These are phyloP conservation scores for Trichomycterus rosablanca DNA, from an alignment of 2,113 vertebrate genomes.

Conservation along the genomic window DNA sequence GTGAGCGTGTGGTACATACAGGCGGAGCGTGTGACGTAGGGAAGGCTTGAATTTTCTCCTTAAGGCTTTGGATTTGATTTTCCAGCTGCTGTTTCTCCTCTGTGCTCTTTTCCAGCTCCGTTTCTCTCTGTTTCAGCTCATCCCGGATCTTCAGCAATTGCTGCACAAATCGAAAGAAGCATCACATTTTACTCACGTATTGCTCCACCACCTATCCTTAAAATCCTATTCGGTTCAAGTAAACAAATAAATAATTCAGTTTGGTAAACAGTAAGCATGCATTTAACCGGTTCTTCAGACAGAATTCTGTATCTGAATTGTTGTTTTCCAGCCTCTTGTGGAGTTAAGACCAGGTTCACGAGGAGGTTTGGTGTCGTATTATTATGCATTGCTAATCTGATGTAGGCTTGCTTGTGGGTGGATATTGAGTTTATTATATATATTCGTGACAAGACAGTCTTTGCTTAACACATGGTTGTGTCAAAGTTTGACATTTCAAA, in stretches of 20 bases:
- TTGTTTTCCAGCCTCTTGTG: neutral
- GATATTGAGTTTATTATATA: no score
- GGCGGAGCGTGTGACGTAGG: slow-evolving; percentile 49
- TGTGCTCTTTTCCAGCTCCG: slow-evolving; percentile 80
- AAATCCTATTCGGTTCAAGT: no score
- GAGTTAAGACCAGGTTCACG: no score
- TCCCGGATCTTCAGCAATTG: slow-evolving; percentile 89
- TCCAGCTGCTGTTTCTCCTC: slow-evolving; percentile 87
- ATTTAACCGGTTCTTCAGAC: slow-evolving; percentile 13
- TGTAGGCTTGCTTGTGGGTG: no score
- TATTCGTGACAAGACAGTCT: no score
- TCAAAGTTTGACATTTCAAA: no score
- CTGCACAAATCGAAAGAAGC: slow-evolving; percentile 57
- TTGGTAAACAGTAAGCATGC: neutral
- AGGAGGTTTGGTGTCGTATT: no score
- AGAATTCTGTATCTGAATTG: neutral
- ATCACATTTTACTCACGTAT: neutral
- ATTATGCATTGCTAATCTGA: no score
- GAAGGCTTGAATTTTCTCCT: slow-evolving; percentile 76
- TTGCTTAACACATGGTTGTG: no score
- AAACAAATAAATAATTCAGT: slow-evolving; percentile 9
- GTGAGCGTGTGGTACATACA: slow-evolving; percentile 50
- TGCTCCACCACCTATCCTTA: no score
- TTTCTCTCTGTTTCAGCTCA: slow-evolving; percentile 83
- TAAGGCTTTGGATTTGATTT: slow-evolving; percentile 78